These are phyloP conservation scores for Sepiola atlantica DNA, from an alignment of 2,888 invertebrate genomes.

Conservation along the genomic window DNA sequence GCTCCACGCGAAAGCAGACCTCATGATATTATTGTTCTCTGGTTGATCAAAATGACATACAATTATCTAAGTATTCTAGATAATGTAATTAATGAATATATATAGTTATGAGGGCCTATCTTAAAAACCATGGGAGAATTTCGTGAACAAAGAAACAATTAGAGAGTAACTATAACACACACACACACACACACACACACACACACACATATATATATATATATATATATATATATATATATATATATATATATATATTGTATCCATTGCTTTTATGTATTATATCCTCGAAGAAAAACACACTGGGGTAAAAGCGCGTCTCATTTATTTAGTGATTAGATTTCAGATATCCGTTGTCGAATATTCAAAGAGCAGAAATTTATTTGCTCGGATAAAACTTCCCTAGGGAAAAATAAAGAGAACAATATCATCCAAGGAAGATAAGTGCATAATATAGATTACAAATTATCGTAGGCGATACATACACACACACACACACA, in stretches of 20 bases:
- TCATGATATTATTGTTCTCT: no score
- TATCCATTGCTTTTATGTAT: not conserved
- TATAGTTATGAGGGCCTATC: no score
- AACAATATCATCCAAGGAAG: not conserved
- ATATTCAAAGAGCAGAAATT: not conserved
- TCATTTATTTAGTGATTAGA: not conserved
- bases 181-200: no score
- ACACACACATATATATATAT: not conserved
- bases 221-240: conserved; percentile 22
- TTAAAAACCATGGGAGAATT: no score
- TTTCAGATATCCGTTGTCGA: not conserved
- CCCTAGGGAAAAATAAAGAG: not conserved
- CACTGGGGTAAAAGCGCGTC: no score
- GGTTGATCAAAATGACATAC: no score
- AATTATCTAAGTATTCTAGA: no score
- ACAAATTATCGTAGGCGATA: not conserved
- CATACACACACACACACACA: not conserved
- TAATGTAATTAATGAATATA: no score
- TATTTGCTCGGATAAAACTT: not conserved
- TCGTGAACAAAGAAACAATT: no score
- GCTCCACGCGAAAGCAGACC: no score
- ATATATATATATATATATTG: not conserved
- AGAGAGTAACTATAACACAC: no score
- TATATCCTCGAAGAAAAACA: not conserved
- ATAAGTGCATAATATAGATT: not conserved